phyloP scores from a whole-genome alignment of 2,888 invertebrate genomes.

The Embidobia sp. region DNA sequence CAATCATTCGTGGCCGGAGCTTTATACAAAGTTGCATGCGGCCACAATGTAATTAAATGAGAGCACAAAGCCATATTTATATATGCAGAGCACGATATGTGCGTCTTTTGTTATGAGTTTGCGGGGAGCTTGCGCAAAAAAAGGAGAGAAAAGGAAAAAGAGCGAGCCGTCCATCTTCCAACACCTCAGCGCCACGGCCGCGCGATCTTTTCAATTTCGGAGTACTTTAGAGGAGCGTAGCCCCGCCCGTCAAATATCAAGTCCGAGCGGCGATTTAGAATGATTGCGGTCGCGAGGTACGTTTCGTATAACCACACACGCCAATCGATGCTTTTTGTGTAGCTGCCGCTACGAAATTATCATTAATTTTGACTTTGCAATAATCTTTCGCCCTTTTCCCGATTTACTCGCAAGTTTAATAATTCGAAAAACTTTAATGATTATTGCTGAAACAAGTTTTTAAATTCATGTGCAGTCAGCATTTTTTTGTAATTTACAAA shows the following conservation, averaged over 20 bases:
- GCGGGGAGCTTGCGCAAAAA: constrained; percentile 41
- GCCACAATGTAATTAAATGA: constrained; percentile 61
- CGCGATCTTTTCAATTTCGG: constrained; percentile 59
- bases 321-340: constrained; percentile 31
- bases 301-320: constrained; percentile 21
- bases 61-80: constrained; percentile 61
- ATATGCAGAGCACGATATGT: constrained; percentile 53
- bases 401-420: too few species aligned
- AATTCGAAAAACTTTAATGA: too few species aligned
- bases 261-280: constrained; percentile 74
- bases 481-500: too few species aligned
- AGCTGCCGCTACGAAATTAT: constrained; percentile 11
- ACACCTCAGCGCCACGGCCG: constrained; percentile 35
- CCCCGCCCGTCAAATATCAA: constrained; percentile 75
- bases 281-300: constrained; percentile 73
- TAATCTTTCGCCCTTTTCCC: too few species aligned
- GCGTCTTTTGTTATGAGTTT: constrained; percentile 57
- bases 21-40: constrained; percentile 63
- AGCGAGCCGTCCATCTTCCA: constrained; percentile 52
- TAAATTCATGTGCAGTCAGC: too few species aligned
- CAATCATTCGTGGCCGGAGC: constrained; percentile 56
- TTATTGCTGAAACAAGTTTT: too few species aligned
- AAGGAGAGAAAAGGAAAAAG: constrained; percentile 32
- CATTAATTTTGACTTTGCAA: too few species aligned
- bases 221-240: constrained; percentile 45